Conservation (phyloP, 2,888 invertebrate species). For the Acanthosepion lycidas region DNA sequence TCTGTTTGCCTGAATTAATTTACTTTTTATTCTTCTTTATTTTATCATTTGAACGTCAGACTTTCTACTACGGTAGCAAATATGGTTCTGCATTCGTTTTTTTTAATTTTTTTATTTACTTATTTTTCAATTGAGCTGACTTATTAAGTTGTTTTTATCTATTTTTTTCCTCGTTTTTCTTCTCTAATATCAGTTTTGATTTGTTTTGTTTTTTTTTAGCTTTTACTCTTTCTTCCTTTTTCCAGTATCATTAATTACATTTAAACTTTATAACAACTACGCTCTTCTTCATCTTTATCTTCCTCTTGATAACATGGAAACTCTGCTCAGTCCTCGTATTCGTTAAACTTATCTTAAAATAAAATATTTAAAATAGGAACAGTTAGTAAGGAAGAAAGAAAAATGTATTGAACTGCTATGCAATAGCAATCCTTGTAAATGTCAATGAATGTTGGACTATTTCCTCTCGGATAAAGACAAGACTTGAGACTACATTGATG, state of each 20-base stretch:
- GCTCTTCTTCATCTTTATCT: no score
- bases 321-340: no score
- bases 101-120: neutral
- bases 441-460: no score
- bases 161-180: neutral
- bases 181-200: neutral
- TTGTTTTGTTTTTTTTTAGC: neutral
- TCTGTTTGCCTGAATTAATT: neutral
- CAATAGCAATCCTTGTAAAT: no score
- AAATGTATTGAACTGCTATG: no score
- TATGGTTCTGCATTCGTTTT: no score
- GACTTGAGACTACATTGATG: no score
- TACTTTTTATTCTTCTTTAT: neutral
- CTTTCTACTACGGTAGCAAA: neutral
- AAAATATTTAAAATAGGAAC: no score
- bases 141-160: neutral
- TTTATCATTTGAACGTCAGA: neutral
- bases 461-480: no score
- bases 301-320: no score
- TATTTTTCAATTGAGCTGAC: neutral
- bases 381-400: no score
- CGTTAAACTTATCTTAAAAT: no score
- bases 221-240: neutral
- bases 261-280: neutral
- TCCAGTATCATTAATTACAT: neutral